Base-by-base conservation (phyloP, 64 coral and sea anemone species). In the Actinia equina region DNA sequence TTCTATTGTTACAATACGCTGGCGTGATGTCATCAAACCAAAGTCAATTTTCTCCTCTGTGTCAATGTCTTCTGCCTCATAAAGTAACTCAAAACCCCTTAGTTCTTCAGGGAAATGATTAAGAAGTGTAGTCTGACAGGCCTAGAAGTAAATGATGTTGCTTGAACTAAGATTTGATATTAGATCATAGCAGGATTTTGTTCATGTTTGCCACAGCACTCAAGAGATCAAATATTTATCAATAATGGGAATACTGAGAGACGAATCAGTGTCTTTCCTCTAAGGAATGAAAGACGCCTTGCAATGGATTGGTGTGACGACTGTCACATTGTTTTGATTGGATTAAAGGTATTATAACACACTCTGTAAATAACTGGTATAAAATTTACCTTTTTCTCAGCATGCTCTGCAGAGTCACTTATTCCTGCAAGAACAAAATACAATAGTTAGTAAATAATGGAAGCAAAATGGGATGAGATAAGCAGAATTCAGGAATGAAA, bases 311-410 rank as follows among this genome's bases (percentile, higher is more conserved):
- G 15, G 55, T 57, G 10, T 12, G 6, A 16, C 6, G 11, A 8
- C 7, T 49, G 46, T 49, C 46, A 49, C 46, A 49, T 6, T 8
- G 7, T 49, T 49, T 2, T 49, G 46, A 49, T 49, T 49, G 46
- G 46, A 49, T 49, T 4, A 49, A 49, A 8, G 4, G 7, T 49
- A 49, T 49, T 2, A 8, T 49, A 4, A 49, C 46, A 49, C 46
- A 49, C 13, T 57, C 11, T 57, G 55, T 57, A 7, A 2, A 57
- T 57, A 57, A 57, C 55, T 57, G 2, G 55, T 14, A 57, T 16
- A 57, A 13, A 62, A 71, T 54, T 17, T 56, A 95, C 93, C 93
- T 95, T 87, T 88, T 95, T 95, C n/a, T 95, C 93, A 49, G 93
- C 93, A 51, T 85, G 88, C 22, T 85, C 82, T 44, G 85, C 43